These are phyloP conservation scores for Zootermopsis nevadensis DNA, from an alignment of 2,888 invertebrate species.

Conservation along the genomic window DNA sequence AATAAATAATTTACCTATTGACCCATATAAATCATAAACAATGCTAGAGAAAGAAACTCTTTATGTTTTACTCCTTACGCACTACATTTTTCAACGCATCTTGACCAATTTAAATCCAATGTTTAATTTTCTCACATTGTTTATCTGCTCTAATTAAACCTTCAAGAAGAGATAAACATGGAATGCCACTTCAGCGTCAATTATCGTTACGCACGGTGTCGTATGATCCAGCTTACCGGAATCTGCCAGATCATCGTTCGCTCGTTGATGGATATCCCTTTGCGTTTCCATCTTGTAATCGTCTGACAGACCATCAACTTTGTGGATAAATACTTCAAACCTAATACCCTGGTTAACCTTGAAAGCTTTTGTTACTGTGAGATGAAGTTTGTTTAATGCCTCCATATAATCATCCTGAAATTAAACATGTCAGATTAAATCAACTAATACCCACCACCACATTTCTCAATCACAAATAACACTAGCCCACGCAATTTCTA, in stretches of 20 bases:
- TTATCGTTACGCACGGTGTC: background rate
- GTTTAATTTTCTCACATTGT: no score
- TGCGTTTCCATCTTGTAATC: constrained; percentile 99
- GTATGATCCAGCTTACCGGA: constrained; percentile 67
- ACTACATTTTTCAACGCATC: no score
- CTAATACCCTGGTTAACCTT: constrained; percentile 96
- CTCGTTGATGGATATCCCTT: constrained; percentile 96
- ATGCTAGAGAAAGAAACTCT: no score
- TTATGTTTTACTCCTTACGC: no score
- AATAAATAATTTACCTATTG: no score
- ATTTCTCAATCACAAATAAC: no score
- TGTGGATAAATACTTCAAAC: constrained; percentile 99
- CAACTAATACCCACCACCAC: background rate
- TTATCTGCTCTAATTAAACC: no score
- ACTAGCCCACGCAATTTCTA: no score
- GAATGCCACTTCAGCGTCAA: no score
- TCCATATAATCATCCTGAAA: constrained; percentile 95
- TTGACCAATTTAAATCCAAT: no score
- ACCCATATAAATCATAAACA: no score
- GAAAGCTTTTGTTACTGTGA: constrained; percentile 94
- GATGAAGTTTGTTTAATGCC: constrained; percentile 90
- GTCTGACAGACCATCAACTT: constrained; percentile 98
- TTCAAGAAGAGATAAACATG: no score
- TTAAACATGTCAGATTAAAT: background rate
- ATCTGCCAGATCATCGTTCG: constrained; percentile 93